These are phyloP conservation scores for Serinus canaria DNA, from an alignment of 2,113 vertebrate genomes.

Conservation along the genomic window DNA sequence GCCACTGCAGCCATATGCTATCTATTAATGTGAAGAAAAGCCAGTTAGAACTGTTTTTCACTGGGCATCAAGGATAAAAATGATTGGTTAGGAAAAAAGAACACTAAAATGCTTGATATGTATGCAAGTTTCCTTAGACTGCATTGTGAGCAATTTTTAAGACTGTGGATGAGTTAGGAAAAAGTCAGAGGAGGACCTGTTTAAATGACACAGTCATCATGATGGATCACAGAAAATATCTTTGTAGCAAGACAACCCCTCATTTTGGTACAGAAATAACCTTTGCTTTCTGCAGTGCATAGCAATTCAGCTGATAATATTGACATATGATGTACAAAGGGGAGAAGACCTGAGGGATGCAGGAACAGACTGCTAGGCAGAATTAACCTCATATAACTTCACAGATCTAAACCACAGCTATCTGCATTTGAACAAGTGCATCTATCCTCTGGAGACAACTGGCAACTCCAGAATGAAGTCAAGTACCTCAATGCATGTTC, in stretches of 20 bases:
- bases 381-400: not conserved
- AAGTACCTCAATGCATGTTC: not conserved
- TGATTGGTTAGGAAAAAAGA: not conserved
- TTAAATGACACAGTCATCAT: not conserved
- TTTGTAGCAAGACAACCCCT: not conserved
- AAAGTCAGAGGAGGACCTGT: not conserved
- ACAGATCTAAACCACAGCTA: not conserved
- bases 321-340: not conserved
- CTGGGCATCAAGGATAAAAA: not conserved
- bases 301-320: not conserved
- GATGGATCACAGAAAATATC: not conserved
- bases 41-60: not conserved
- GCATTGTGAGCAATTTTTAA: not conserved
- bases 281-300: not conserved
- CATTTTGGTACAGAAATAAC: not conserved
- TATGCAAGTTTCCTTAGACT: not conserved
- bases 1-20: not conserved
- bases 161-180: not conserved
- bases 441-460: not conserved
- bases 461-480: not conserved
- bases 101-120: not conserved
- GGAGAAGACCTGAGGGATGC: not conserved
- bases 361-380: not conserved
- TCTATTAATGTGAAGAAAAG: constrained; percentile 6
- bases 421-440: not conserved